Evolutionary conservation across 2,888 invertebrate species (phyloP).

Genomic region (Cosmia pyralina): DNA sequence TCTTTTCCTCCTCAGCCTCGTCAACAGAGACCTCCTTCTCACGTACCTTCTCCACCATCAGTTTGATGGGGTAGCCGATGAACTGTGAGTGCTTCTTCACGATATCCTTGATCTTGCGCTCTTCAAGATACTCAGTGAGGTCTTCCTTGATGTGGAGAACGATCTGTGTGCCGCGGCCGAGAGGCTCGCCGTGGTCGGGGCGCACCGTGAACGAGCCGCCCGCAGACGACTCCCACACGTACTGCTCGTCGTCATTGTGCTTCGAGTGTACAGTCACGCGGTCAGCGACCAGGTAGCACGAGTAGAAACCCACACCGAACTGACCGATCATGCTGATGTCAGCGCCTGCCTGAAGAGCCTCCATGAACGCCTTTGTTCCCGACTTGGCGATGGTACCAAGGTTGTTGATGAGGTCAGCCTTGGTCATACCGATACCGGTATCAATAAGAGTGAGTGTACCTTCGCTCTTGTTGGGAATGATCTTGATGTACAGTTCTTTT

Average conservation of each 20-base stretch:
- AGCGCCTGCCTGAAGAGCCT: conserved; percentile 99
- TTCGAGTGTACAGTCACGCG: conserved; percentile 97
- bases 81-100: conserved; percentile 99
- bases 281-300: conserved; percentile 99
- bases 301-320: conserved; percentile 99
- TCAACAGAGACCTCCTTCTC: conserved; percentile 99
- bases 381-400: conserved; percentile 99
- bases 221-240: conserved; percentile 99
- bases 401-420: conserved; percentile 99
- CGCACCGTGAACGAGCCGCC: conserved; percentile 99
- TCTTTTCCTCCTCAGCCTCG: conserved; percentile 95
- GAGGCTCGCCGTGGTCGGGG: conserved; percentile 93
- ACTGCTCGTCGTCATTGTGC: conserved; percentile 99
- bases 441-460: conserved; percentile 98
- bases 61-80: conserved; percentile 99
- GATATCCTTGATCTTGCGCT: conserved; percentile 98
- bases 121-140: conserved; percentile 98
- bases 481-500: conserved; percentile 98
- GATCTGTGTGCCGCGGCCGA: conserved; percentile 98
- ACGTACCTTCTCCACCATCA: conserved; percentile 98
- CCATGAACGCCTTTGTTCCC: conserved; percentile 99
- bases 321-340: conserved; percentile 99
- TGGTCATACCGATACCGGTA: conserved; percentile 99
- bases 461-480: conserved; percentile 98
- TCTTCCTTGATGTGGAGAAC: conserved; percentile 98